Conservation (phyloP, 2,113 vertebrate genomes). For the Spheniscus mendiculus region DNA sequence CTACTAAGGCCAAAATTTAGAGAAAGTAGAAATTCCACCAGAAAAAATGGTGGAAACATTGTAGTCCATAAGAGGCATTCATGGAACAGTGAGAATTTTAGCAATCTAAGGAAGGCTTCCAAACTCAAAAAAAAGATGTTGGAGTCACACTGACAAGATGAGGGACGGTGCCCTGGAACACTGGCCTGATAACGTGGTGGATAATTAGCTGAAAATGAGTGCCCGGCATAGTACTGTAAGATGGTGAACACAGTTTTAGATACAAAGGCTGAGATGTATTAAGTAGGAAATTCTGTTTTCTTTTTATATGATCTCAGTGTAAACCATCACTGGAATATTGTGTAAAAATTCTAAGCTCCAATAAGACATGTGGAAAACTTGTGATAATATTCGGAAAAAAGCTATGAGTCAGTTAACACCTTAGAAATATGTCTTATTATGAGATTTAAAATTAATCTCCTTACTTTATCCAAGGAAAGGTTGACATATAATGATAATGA, state of each 20-base stretch:
- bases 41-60: background rate
- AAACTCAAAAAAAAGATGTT: background rate
- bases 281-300: background rate
- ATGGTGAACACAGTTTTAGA: background rate
- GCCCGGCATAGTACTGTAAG: background rate
- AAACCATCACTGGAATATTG: background rate
- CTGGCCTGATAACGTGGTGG: background rate
- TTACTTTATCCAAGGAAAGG: background rate
- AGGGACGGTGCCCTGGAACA: background rate
- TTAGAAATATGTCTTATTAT: background rate
- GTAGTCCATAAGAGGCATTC: background rate
- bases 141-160: background rate
- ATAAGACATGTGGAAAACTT: background rate
- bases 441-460: background rate
- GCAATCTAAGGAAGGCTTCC: background rate
- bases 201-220: background rate
- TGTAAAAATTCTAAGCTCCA: background rate
- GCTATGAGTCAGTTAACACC: background rate
- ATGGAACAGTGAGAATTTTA: background rate
- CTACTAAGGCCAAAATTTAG: background rate
- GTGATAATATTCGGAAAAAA: background rate
- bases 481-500: background rate
- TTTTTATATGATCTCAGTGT: background rate
- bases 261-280: background rate
- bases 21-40: background rate